Evolutionary conservation across 2,113 vertebrate species (phyloP).

Genomic region (Mesoclemmys tuberculata): DNA sequence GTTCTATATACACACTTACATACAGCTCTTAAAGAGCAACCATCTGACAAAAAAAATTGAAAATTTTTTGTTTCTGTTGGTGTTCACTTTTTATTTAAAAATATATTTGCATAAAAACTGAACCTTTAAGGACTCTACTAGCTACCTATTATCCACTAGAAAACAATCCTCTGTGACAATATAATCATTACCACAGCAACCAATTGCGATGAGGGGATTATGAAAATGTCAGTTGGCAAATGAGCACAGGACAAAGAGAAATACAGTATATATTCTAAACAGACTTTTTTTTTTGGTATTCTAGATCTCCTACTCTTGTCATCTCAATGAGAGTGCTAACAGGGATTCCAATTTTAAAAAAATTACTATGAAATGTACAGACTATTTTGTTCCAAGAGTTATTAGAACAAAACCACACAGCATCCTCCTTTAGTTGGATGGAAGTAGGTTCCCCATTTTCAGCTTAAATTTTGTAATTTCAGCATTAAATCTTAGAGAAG

Average conservation of each 20-base stretch:
- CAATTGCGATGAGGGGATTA: constrained; percentile 1
- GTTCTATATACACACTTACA: background rate
- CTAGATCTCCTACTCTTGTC: background rate
- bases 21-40: background rate
- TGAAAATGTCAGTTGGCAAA: background rate
- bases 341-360: background rate
- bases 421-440: background rate
- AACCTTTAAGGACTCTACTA: background rate
- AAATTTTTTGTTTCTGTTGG: background rate
- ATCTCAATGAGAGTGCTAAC: background rate
- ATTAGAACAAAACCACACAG: rapidly evolving
- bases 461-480: background rate
- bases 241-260: background rate
- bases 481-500: background rate
- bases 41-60: background rate
- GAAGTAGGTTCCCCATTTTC: background rate
- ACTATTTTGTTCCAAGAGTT: background rate
- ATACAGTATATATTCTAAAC: background rate
- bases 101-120: background rate
- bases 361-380: background rate
- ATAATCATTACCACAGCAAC: background rate
- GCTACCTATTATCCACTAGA: background rate
- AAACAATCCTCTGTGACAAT: background rate
- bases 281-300: background rate
- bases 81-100: background rate